Evolutionary conservation across 1,140 invertebrate species (phyloP).

Genomic region (Agraylea sexmaculata): DNA sequence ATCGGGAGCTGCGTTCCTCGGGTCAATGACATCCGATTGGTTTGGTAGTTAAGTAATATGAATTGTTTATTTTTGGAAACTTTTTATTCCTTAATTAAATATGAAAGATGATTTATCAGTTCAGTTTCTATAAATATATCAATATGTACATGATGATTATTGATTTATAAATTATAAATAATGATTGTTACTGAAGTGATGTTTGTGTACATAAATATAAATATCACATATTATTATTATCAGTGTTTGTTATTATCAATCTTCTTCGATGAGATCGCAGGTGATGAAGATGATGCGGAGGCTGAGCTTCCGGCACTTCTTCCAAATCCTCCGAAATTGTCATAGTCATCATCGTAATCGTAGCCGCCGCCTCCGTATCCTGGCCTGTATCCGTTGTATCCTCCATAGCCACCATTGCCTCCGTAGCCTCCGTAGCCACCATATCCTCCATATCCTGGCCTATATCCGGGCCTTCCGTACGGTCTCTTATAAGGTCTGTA

Average conservation of each 20-base stretch:
- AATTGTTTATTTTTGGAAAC: conserved; percentile 10
- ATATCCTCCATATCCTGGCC: no score
- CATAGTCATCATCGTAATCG: conserved; percentile 12
- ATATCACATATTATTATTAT: conserved; percentile 8
- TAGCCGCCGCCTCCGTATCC: conserved; percentile 20
- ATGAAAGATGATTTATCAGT: neutral
- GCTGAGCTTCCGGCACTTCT: conserved; percentile 15
- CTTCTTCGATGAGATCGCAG: conserved; percentile 2
- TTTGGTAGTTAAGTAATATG: conserved; percentile 35
- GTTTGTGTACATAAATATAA: conserved; percentile 12
- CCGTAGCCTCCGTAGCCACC: no score
- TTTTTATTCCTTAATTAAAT: conserved; percentile 1
- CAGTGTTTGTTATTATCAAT: neutral
- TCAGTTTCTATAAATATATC: neutral
- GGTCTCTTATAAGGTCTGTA: no score
- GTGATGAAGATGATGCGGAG: conserved; percentile 6
- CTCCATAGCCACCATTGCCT: no score
- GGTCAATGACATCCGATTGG: conserved; percentile 67
- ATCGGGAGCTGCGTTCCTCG: conserved; percentile 63
- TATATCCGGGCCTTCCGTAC: no score
- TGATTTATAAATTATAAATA: neutral
- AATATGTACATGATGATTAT: neutral
- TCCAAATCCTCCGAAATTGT: conserved; percentile 11
- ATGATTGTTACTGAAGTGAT: neutral
- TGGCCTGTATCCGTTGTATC: conserved; percentile 22